phyloP scores from a whole-genome alignment of 2,113 vertebrate genomes.

The Abramis brama region DNA sequence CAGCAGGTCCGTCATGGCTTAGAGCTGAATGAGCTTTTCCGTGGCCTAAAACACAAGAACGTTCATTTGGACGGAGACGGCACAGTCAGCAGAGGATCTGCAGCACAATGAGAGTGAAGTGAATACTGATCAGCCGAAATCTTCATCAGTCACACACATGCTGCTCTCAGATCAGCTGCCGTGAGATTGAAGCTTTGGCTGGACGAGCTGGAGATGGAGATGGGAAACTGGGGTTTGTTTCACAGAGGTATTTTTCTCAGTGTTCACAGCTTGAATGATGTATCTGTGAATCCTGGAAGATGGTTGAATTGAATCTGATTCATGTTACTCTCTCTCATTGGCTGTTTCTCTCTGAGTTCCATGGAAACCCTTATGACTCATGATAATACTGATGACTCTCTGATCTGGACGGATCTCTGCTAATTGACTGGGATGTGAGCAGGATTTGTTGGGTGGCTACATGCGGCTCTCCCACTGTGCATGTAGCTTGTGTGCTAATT shows the following conservation, averaged over 20 bases:
- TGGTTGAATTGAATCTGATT: slow-evolving; percentile 9
- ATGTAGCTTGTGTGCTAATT: not conserved
- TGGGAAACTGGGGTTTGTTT: not conserved
- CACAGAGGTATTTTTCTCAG: not conserved
- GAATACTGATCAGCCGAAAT: slow-evolving; percentile 21
- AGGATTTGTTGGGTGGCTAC: slow-evolving; percentile 11
- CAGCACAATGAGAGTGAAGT: slow-evolving; percentile 18
- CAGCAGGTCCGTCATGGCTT: not conserved
- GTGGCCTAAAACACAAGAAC: not conserved
- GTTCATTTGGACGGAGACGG: not conserved
- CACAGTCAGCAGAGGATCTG: slow-evolving; percentile 33
- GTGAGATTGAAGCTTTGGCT: not conserved
- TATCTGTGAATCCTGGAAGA: slow-evolving; percentile 26
- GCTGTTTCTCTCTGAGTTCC: not conserved
- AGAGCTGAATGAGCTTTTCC: not conserved
- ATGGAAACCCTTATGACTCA: slow-evolving; percentile 7
- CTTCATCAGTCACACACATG: not conserved
- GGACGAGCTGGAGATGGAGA: not conserved
- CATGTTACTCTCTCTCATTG: not conserved
- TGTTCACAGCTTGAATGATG: slow-evolving; percentile 24
- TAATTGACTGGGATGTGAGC: slow-evolving; percentile 36
- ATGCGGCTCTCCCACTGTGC: slow-evolving; percentile 2
- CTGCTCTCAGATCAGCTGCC: slow-evolving; percentile 5
- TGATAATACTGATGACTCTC: slow-evolving; percentile 11
- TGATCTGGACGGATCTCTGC: slow-evolving; percentile 25